Conservation (phyloP, 2,797 vertebrate species). For the Myotis vivesi region DNA sequence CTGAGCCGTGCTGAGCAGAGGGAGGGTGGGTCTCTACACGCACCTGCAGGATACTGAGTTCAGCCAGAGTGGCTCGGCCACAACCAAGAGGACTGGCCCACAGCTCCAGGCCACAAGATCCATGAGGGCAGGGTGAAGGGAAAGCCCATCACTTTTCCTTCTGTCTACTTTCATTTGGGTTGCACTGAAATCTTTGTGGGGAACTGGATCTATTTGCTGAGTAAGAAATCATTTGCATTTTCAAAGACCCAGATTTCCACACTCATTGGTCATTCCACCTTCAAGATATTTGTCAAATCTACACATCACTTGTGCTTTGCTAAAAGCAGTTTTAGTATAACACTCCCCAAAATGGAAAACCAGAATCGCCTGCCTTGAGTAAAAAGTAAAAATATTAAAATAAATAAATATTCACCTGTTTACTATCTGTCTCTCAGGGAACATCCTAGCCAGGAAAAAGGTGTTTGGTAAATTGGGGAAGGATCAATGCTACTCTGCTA, state of each 20-base stretch:
- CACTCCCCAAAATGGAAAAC: neutral
- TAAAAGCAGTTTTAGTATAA: neutral
- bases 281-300: neutral
- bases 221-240: neutral
- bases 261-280: neutral
- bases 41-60: neutral
- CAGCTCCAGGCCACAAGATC: neutral
- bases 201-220: neutral
- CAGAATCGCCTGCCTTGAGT: neutral
- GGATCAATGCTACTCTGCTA: neutral
- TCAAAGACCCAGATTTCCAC: neutral
- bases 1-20: neutral
- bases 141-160: neutral
- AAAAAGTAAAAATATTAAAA: conserved; percentile 20
- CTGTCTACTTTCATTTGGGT: neutral
- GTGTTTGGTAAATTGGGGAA: neutral
- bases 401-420: neutral
- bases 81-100: neutral
- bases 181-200: neutral
- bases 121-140: neutral
- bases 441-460: neutral
- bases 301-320: neutral
- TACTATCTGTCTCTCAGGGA: neutral
- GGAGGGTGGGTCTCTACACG: neutral
- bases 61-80: neutral